Evolutionary conservation across 2,888 invertebrate species (phyloP).

Genomic region (Acleris holmiana): DNA sequence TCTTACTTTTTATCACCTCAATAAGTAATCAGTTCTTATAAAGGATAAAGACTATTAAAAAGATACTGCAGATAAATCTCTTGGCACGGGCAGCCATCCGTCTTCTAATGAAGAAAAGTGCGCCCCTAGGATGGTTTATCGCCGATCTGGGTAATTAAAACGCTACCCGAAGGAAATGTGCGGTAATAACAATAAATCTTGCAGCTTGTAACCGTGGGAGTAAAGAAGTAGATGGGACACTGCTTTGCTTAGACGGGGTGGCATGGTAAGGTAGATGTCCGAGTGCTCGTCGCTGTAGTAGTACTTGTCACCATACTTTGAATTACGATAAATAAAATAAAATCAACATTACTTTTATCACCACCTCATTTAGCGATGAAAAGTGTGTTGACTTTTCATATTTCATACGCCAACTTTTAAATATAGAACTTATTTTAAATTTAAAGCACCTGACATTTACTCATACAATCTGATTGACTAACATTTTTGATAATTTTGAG

Average conservation of each 20-base stretch:
- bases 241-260: not conserved
- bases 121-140: constrained; percentile 81
- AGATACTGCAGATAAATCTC: constrained; percentile 65
- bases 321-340: too few species aligned
- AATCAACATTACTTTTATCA: too few species aligned
- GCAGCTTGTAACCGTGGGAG: constrained; percentile 42
- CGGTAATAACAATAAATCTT: constrained; percentile 83
- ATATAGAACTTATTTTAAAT: too few species aligned
- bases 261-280: too few species aligned
- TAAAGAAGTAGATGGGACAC: constrained; percentile 16
- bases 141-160: constrained; percentile 84
- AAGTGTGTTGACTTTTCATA: too few species aligned
- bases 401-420: too few species aligned
- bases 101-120: constrained; percentile 85
- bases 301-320: too few species aligned
- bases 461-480: too few species aligned
- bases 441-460: too few species aligned
- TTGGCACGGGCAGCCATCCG: constrained; percentile 63
- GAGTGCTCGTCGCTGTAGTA: too few species aligned
- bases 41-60: constrained; percentile 59
- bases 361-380: too few species aligned
- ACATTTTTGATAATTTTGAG: too few species aligned
- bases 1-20: constrained; percentile 6
- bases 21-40: constrained; percentile 28
- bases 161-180: constrained; percentile 83